A percentile compares a stretch with the other conserved stretches of the same genome.
Evolutionary conservation across 2,113 vertebrate genomes (phyloP).

Genomic region (Camelus bactrianus): DNA sequence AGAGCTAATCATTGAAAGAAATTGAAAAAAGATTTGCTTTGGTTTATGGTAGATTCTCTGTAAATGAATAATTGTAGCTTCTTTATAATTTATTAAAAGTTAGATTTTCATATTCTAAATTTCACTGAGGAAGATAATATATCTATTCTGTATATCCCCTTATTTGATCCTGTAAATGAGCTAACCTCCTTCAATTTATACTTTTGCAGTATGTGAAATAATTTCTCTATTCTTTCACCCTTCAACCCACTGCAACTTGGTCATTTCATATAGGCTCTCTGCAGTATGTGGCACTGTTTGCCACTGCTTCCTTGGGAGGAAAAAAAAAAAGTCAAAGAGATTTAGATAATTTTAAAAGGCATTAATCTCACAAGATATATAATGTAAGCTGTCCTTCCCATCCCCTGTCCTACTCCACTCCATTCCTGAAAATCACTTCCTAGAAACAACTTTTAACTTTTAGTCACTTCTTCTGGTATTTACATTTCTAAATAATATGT

Average conservation of each 20-base stretch:
- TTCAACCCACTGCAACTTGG: conserved; percentile 8
- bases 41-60: conserved; percentile 33
- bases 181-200: conserved; percentile 19
- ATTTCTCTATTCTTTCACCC: conserved; percentile 6
- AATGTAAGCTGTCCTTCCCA: not conserved
- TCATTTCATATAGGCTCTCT: not conserved
- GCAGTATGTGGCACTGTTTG: not conserved
- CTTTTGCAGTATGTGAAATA: not conserved
- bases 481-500: conserved; percentile 32
- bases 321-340: not conserved
- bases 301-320: not conserved
- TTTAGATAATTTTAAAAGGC: conserved; percentile 23
- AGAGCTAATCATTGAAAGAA: conserved; percentile 39
- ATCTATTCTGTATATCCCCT: not conserved
- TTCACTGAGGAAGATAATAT: not conserved
- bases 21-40: not conserved
- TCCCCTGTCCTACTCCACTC: not conserved
- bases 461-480: conserved; percentile 34
- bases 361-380: not conserved
- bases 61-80: conserved; percentile 25
- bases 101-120: conserved; percentile 35
- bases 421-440: conserved; percentile 42
- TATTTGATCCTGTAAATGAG: not conserved
- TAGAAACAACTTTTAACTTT: not conserved
- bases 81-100: conserved; percentile 50